Evolutionary conservation across 2,888 invertebrate genomes (phyloP), one percentile per base, ranked within the genome.

Genomic region (Chrysolina americana): DNA sequence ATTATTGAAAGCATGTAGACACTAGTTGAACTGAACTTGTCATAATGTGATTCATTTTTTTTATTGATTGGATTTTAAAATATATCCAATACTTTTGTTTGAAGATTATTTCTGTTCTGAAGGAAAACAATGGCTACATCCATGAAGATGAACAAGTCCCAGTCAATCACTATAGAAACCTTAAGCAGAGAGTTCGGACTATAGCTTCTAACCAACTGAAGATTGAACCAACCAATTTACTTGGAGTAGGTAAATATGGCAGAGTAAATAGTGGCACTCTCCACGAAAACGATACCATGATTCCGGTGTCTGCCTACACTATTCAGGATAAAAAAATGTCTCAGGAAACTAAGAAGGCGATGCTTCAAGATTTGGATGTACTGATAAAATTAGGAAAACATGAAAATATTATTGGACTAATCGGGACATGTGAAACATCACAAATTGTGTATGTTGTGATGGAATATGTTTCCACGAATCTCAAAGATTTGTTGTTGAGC

Each of bases 351-450:
- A 78, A 75, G 66, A 79, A 77, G 74, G 84, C 86, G 56, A 89
- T 93, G 89, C 85, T 96, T 62, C 91, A 93, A 76, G 95, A 95
- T 82, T 87, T 96, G 64, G 94, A 95, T 79, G 87, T 93, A 28
- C 88, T 96, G 41, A 92, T 94, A 15, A 91, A 92, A 83, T 89
- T 93, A 13, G 92, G 92, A 77, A 91, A 91, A 71, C 93, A 95
- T 85, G 91, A 92, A 59, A 93, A 95, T 87, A 89, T 96, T 0
- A 89, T 95, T 9, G 90, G 92, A 72, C 91, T 96, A 59, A 90
- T 95, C 80, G 96, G 96, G 0, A 94, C 95, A 47, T 94, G 94
- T 84, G 95, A 96, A 85, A 94, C 93, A 13, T 90, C 92, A 9
- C 94, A 94, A 71, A 92, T 93, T 78, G 88, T 95, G 50, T 93